These are phyloP conservation scores for Odontomyia ornata DNA, from an alignment of 2,888 invertebrate species.

Conservation along the genomic window DNA sequence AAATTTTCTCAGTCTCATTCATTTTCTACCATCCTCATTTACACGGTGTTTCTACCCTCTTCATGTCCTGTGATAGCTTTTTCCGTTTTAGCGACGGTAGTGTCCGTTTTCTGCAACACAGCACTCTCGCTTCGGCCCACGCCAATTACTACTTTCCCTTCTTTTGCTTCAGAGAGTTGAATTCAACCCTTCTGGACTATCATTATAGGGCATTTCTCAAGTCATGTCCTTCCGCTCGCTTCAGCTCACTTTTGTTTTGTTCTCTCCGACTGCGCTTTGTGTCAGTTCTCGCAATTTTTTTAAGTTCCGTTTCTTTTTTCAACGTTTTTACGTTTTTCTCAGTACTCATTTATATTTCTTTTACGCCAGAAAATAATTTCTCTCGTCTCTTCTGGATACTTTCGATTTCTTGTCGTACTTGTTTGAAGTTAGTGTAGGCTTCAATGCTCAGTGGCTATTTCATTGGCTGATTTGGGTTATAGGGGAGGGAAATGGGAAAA, in stretches of 20 bases:
- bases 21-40: slow-evolving; percentile 19
- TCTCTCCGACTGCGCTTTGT: slow-evolving; percentile 39
- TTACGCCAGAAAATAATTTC: neutral
- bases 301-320: slow-evolving; percentile 32
- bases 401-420: slow-evolving; percentile 5
- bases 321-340: slow-evolving; percentile 41
- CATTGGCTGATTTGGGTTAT: neutral
- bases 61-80: slow-evolving; percentile 7
- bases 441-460: neutral
- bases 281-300: slow-evolving; percentile 40
- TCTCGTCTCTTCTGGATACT: neutral
- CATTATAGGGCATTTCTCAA: slow-evolving; percentile 50
- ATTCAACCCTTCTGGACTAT: slow-evolving; percentile 25
- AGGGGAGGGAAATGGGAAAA: neutral
- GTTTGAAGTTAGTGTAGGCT: neutral
- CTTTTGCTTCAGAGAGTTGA: neutral
- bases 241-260: slow-evolving; percentile 46
- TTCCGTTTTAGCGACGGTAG: neutral
- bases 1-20: slow-evolving; percentile 46
- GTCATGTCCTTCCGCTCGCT: slow-evolving; percentile 50
- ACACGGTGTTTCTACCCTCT: neutral
- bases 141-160: neutral
- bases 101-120: neutral
- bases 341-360: slow-evolving; percentile 5
- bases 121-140: too few relatives aligned